Evolutionary conservation across 2,888 invertebrate species (phyloP).

Genomic region (Arrhopalites spinosus): DNA sequence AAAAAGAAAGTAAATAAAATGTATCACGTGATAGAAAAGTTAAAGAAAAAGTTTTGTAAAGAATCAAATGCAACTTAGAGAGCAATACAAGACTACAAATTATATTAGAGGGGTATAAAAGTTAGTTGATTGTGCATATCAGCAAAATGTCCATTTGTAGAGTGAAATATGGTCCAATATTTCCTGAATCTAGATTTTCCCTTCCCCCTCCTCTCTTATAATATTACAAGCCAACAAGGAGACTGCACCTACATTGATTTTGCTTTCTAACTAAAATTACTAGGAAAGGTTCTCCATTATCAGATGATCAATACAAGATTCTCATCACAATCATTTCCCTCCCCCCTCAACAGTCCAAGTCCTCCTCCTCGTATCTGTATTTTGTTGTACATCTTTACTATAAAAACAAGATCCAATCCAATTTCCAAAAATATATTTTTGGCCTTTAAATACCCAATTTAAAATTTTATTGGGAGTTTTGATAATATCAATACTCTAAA

Average conservation of each 20-base stretch:
- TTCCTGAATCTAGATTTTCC: conserved; percentile 24
- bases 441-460: no score
- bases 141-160: conserved; percentile 32
- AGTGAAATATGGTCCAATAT: conserved; percentile 34
- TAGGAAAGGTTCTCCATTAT: conserved; percentile 30
- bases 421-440: not conserved
- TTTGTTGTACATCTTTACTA: not conserved
- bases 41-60: no score
- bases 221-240: not conserved
- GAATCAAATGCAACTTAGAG: no score
- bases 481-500: no score
- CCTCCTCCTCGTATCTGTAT: no score
- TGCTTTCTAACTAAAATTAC: conserved; percentile 26
- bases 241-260: conserved; percentile 22
- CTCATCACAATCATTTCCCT: conserved; percentile 26
- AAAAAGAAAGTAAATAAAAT: no score
- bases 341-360: not conserved
- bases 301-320: conserved; percentile 32
- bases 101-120: conserved; percentile 4
- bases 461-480: no score
- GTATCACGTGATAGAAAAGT: no score
- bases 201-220: not conserved
- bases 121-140: conserved; percentile 13
- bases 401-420: not conserved
- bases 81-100: no score